Conservation (phyloP, 1,140 invertebrate species). For the Aphis craccivora region DNA sequence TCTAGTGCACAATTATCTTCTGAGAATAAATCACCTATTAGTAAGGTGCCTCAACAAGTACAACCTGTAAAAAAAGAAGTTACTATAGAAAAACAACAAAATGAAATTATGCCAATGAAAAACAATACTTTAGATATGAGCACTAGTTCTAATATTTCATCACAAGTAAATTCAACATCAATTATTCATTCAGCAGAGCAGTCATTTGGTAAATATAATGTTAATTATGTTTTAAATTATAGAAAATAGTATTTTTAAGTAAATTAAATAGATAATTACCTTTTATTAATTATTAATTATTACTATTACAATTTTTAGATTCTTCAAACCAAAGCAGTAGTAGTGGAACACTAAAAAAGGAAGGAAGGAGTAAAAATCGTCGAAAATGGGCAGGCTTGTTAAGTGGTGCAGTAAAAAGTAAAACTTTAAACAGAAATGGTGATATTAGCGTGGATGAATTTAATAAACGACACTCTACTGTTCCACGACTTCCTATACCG, state of each 20-base stretch:
- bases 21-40: constrained; percentile 64
- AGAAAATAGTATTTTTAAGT: background rate
- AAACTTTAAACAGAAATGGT: constrained; percentile 55
- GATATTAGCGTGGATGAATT: constrained; percentile 10
- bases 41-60: constrained; percentile 8
- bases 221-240: background rate
- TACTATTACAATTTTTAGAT: constrained; percentile 58
- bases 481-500: constrained; percentile 73
- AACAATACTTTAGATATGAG: constrained; percentile 31
- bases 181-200: constrained; percentile 45
- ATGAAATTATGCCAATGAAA: constrained; percentile 1
- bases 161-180: constrained; percentile 32
- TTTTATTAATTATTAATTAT: background rate
- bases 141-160: constrained; percentile 32
- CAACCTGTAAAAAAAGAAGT: constrained; percentile 4
- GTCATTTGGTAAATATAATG: constrained; percentile 43
- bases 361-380: constrained; percentile 61
- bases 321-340: constrained; percentile 60
- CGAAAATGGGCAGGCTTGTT: constrained; percentile 62
- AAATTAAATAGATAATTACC: background rate
- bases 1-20: constrained; percentile 74
- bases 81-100: background rate
- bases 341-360: constrained; percentile 60
- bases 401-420: constrained; percentile 61
- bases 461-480: constrained; percentile 59